Percentiles rank a stretch among this genome's conserved stretches.
phyloP scores from a whole-genome alignment of 2,797 vertebrate species.

The Propithecus perrieri region DNA sequence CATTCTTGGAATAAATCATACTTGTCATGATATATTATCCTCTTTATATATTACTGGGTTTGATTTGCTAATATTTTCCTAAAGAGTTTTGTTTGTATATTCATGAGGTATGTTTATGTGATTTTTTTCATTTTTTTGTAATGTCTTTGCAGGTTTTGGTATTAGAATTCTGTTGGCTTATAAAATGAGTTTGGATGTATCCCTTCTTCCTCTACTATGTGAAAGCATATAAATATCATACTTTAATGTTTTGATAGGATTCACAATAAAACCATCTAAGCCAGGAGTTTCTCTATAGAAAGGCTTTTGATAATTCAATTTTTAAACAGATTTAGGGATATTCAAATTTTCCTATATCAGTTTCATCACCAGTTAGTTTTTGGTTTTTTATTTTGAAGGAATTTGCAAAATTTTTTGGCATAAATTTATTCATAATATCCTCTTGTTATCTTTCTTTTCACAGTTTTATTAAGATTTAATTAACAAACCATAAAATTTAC shows the following conservation, averaged over 20 bases:
- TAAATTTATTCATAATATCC: background rate
- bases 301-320: background rate
- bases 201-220: background rate
- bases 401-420: background rate
- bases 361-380: background rate
- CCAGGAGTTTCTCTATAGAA: background rate
- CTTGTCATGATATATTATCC: background rate
- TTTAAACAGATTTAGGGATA: background rate
- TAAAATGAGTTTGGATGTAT: background rate
- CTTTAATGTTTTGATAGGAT: background rate
- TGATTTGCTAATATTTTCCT: background rate
- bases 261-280: background rate
- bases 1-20: background rate
- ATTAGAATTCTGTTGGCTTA: background rate
- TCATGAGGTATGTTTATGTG: background rate
- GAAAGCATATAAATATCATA: background rate
- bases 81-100: background rate
- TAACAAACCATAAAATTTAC: background rate
- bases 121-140: background rate
- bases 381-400: background rate
- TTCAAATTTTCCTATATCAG: background rate
- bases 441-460: background rate
- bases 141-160: background rate
- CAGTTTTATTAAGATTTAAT: background rate
- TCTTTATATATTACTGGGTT: background rate